phyloP scores from a whole-genome alignment of 2,888 invertebrate species.

The Nezara viridula region DNA sequence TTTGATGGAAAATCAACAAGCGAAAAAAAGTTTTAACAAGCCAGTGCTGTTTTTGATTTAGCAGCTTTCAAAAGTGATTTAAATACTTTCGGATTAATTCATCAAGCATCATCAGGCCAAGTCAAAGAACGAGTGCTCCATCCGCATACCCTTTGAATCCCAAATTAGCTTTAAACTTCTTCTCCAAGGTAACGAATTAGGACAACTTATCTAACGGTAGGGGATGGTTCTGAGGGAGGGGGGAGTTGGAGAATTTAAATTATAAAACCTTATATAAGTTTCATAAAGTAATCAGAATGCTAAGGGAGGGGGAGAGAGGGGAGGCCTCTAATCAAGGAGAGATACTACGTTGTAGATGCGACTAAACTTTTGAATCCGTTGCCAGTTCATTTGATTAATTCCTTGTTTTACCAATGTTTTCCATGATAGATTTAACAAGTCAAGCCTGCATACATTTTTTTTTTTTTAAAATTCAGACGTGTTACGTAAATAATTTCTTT shows the following conservation, averaged over 20 bases:
- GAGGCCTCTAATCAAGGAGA: background rate
- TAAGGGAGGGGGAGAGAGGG: background rate
- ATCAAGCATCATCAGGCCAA: background rate
- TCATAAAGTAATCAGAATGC: constrained; percentile 2
- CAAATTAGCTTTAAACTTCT: background rate
- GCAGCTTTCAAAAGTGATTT: constrained; percentile 10
- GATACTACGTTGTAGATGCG: background rate
- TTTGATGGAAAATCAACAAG: background rate
- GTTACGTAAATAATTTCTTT: no score
- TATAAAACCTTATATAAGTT: constrained; percentile 31
- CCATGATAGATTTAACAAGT: background rate
- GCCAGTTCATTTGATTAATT: background rate
- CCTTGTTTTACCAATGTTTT: background rate
- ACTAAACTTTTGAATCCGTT: background rate
- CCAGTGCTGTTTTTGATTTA: background rate
- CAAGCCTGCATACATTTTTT: background rate
- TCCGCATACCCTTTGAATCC: background rate
- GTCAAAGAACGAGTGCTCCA: background rate
- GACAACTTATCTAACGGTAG: background rate
- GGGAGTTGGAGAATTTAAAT: background rate
- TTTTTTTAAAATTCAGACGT: no score
- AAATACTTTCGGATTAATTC: background rate
- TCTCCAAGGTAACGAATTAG: background rate
- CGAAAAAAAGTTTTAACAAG: background rate
- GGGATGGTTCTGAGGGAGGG: background rate